phyloP scores from a whole-genome alignment of 2,113 vertebrate species.

The Crotalus viridis region DNA sequence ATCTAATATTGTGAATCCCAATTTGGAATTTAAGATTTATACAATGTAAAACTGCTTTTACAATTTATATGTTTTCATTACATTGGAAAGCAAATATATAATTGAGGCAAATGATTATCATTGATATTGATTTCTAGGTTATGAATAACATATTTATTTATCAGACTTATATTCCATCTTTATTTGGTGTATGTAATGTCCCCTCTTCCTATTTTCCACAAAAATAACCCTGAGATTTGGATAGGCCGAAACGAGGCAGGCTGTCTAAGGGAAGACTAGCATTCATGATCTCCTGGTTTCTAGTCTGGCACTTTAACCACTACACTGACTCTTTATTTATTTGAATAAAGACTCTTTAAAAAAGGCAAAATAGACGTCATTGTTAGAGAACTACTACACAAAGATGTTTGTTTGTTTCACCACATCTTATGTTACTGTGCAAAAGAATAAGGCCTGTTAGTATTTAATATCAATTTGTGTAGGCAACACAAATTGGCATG shows the following conservation, averaged over 20 bases:
- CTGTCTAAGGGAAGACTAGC: neutral
- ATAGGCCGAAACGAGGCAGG: neutral
- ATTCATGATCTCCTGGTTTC: neutral
- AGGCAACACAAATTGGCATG: neutral
- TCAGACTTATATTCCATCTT: neutral
- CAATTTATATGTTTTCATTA: neutral
- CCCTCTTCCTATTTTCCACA: neutral
- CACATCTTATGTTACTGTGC: neutral
- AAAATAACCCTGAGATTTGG: neutral
- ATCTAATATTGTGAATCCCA: neutral
- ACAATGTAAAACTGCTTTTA: neutral
- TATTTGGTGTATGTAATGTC: neutral
- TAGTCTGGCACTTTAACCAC: neutral
- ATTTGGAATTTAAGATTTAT: neutral
- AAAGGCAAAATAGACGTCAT: neutral
- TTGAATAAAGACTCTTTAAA: neutral
- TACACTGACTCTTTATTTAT: neutral
- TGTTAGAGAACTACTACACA: neutral
- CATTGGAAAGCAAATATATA: neutral
- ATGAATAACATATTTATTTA: neutral
- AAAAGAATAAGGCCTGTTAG: neutral
- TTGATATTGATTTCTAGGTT: neutral
- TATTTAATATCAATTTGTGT: neutral
- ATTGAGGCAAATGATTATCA: neutral
- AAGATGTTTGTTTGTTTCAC: slow-evolving; percentile 23